These are phyloP conservation scores for Acrossocheilus fasciatus DNA, from an alignment of 2,797 vertebrate genomes.

Conservation along the genomic window DNA sequence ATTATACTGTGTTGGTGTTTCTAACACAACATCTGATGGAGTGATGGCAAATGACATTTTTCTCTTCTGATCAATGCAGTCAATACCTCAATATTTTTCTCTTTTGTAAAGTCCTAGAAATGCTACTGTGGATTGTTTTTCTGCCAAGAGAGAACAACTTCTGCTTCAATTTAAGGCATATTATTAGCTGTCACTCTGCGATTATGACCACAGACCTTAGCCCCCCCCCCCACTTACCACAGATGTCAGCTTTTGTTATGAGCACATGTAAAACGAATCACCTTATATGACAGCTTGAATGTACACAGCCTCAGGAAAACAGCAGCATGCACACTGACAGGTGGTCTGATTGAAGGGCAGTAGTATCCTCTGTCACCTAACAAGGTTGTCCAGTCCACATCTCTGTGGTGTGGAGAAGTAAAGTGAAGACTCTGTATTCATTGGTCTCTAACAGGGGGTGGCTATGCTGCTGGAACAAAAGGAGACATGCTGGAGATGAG, in stretches of 20 bases:
- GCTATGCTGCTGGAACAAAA: slow-evolving; percentile 58
- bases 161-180: neutral
- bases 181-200: neutral
- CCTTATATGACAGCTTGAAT: slow-evolving; percentile 54
- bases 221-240: neutral
- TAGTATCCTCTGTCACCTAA: slow-evolving; percentile 60
- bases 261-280: slow-evolving; percentile 58
- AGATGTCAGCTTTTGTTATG: slow-evolving; percentile 50
- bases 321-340: slow-evolving; percentile 61
- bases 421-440: slow-evolving; percentile 42
- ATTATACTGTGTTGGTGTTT: neutral
- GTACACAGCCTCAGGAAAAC: slow-evolving; percentile 44
- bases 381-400: slow-evolving; percentile 52
- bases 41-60: too few relatives aligned
- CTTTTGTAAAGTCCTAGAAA: too few relatives aligned
- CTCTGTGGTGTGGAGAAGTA: slow-evolving; percentile 30
- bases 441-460: slow-evolving; percentile 51
- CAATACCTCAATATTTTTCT: too few relatives aligned
- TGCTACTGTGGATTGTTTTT: neutral
- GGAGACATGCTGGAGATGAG: slow-evolving; percentile 69
- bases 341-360: slow-evolving; percentile 57
- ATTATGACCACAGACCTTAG: slow-evolving; percentile 11
- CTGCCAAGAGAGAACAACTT: neutral
- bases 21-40: neutral
- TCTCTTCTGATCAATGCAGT: too few relatives aligned